phyloP scores from a whole-genome alignment of 2,113 vertebrate genomes.

The Mus spicilegus region DNA sequence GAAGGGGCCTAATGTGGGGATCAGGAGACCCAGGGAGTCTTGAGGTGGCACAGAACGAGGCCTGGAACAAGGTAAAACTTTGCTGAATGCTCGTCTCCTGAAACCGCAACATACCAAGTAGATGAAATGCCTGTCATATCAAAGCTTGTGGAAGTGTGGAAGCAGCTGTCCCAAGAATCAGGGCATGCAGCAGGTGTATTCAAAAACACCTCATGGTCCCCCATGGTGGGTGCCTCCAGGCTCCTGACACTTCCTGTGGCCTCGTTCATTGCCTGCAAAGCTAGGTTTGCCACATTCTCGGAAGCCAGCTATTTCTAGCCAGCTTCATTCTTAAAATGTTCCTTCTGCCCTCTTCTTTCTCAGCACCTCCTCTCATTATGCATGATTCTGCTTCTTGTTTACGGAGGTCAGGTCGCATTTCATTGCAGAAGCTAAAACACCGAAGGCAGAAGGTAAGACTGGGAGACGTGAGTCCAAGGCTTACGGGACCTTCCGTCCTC shows the following conservation, averaged over 20 bases:
- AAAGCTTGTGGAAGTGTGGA: no score
- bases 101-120: not conserved
- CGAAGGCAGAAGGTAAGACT: not conserved
- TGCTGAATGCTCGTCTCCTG: accelerated
- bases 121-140: accelerated
- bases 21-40: not conserved
- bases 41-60: not conserved
- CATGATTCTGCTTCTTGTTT: not conserved
- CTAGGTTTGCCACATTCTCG: not conserved
- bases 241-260: not conserved
- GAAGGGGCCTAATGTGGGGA: not conserved
- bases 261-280: no score
- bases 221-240: accelerated
- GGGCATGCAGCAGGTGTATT: not conserved
- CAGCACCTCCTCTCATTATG: not conserved
- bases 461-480: not conserved
- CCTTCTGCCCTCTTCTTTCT: not conserved
- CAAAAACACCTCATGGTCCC: accelerated
- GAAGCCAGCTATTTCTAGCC: not conserved
- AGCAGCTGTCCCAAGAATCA: not conserved
- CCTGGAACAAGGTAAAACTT: accelerated
- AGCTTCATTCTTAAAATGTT: not conserved
- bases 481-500: not conserved
- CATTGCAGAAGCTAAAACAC: no score
- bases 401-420: not conserved